Base-by-base conservation (phyloP, 1,140 invertebrate genomes). In the Diachasma alloeum region DNA sequence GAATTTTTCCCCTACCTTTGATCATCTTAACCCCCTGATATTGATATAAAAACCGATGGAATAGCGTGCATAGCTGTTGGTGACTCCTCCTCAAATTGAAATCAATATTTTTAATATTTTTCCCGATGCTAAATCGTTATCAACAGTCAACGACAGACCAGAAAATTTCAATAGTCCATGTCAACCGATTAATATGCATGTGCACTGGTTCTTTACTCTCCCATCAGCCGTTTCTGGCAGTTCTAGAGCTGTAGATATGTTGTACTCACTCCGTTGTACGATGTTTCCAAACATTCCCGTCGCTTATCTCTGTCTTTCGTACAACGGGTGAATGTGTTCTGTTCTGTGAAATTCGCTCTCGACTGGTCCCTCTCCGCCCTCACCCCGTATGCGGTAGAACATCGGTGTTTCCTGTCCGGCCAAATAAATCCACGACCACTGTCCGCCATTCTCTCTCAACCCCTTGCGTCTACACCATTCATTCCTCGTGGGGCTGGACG, bases 361-460 rank as follows among this genome's bases (percentile, higher is more conserved):
- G 56, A n/a, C 48, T 19, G n/a, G 17, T 5, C 15, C 9, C 48
- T 15, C 6, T 15, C n/a, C 48, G 11, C 48, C 9, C 10, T 5
- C 48, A n/a, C 48, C 48, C 48, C 48, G 10, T 53, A 53, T 78
- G 80, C 74, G 79, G 81, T 78, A 75, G 74, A 78, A 78, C 80
- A 80, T 78, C 83, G 79, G 76, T 87, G 86, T 87, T 87, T 87
- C 83, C 85, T 86, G 85, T 85, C 83, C 78, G 82, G 80, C 80
- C 81, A 84, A 88, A 87, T 87, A 87, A 87, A 88, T 87, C 82
- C 85, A 84, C 83, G 83, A 86, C 81, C 81, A 83, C 80, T 83
- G 82, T 81, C 63, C 53, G 44, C 74, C 67, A 63, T 36, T 67
- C 31, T 53, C 66, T 26, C 19, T 68, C 77, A 63, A 44, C 19